Evolutionary conservation across 35 echinoderm and acorn worm genomes (phyloP).

Genomic region (Holothuria glaberrima): DNA sequence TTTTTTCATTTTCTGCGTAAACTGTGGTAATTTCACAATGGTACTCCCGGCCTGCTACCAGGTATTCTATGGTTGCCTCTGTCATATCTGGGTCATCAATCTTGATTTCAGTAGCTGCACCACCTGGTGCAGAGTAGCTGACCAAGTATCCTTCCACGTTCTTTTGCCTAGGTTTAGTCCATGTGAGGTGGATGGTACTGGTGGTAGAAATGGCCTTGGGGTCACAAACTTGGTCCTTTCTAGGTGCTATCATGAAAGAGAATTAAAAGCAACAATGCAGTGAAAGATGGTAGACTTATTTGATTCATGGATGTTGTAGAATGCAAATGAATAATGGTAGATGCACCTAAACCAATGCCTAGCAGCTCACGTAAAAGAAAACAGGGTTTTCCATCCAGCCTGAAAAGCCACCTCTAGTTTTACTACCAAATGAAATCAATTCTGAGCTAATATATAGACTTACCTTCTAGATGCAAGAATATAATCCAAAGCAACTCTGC

Average conservation of each 20-base stretch:
- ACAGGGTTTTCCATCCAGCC: no score
- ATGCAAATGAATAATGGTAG: no score
- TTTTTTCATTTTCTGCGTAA: background rate
- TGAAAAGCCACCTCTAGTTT: no score
- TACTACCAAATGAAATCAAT: no score
- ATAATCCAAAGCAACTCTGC: no score
- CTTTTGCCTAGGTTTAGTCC: constrained; percentile 8
- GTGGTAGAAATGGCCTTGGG: constrained; percentile 1
- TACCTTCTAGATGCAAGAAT: no score
- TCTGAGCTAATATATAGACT: no score
- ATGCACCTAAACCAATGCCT: no score
- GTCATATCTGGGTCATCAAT: constrained; percentile 42
- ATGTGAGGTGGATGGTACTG: constrained; percentile 43
- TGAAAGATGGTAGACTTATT: no score
- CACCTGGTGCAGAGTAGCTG: constrained; percentile 23
- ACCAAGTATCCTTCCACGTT: constrained; percentile 5
- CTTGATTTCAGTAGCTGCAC: constrained; percentile 30
- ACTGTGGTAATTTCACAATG: constrained; percentile 45
- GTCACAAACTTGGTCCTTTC: constrained; percentile 27
- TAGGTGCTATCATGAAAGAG: background rate
- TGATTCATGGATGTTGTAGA: no score
- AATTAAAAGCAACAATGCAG: background rate
- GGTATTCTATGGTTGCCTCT: constrained; percentile 26
- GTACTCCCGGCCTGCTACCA: constrained; percentile 50
- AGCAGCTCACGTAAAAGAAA: no score